Conservation (phyloP, 2,888 invertebrate species). For the Actias luna region DNA sequence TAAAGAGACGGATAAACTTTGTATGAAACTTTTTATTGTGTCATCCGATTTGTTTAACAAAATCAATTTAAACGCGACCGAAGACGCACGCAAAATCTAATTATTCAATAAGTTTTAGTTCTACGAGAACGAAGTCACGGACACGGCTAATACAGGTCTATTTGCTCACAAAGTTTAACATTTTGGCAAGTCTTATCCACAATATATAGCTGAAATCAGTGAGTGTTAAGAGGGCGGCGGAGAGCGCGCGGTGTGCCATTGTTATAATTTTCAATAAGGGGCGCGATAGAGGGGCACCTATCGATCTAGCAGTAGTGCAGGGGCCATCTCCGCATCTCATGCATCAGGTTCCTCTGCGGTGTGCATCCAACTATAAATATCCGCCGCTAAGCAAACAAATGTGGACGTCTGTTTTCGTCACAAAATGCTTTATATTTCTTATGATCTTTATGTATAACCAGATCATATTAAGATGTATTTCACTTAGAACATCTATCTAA, state of each 20-base stretch:
- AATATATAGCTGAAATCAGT: constrained; percentile 73
- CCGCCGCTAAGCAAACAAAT: constrained; percentile 49
- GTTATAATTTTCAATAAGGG: constrained; percentile 83
- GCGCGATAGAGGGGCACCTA: constrained; percentile 79
- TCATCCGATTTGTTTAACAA: too few species aligned
- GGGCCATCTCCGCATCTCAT: constrained; percentile 49
- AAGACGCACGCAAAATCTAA: too few species aligned
- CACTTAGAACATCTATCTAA: background rate
- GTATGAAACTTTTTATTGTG: too few species aligned
- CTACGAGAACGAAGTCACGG: too few species aligned
- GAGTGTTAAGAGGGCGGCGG: constrained; percentile 77
- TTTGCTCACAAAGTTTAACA: too few species aligned
- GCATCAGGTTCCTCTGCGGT: constrained; percentile 59
- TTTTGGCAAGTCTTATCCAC: constrained; percentile 55
- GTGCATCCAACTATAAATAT: constrained; percentile 76
- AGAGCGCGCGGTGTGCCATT: constrained; percentile 75
- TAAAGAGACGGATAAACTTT: too few species aligned
- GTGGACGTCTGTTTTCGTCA: constrained; percentile 14
- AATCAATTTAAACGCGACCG: too few species aligned
- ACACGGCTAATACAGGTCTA: too few species aligned
- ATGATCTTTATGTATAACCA: background rate
- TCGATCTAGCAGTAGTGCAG: constrained; percentile 54
- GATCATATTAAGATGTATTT: background rate
- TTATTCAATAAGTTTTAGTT: too few species aligned
- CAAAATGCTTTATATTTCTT: constrained; percentile 7